phyloP scores from a whole-genome alignment of 2,888 invertebrate genomes.

The Acleris emargana region DNA sequence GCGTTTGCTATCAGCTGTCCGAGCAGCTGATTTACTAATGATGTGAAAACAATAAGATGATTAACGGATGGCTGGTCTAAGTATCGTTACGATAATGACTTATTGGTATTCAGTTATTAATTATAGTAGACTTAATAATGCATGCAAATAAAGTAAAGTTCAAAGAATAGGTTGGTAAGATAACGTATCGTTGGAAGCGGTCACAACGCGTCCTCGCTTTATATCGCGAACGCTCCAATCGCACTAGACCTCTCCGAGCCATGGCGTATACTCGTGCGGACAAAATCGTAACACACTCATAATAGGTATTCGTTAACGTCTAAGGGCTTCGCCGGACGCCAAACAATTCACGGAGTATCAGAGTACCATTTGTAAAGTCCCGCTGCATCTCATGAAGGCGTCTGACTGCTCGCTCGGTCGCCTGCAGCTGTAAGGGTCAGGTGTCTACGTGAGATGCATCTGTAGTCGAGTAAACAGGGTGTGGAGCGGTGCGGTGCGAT shows the following conservation, averaged over 20 bases:
- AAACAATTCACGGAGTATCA: slow-evolving; percentile 19
- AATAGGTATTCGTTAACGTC: slow-evolving; percentile 56
- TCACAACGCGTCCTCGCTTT: slow-evolving; percentile 67
- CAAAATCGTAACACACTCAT: slow-evolving; percentile 48
- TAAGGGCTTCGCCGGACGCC: slow-evolving; percentile 37
- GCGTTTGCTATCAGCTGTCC: slow-evolving; percentile 17
- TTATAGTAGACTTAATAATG: slow-evolving; percentile 29
- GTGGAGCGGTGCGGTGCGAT: slow-evolving; percentile 78
- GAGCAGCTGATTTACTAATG: slow-evolving; percentile 26
- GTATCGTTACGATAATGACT: slow-evolving; percentile 18
- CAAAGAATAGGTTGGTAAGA: slow-evolving; percentile 65
- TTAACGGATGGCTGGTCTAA: slow-evolving; percentile 37
- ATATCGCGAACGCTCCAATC: slow-evolving; percentile 78
- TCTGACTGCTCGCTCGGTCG: slow-evolving; percentile 23
- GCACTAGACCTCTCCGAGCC: slow-evolving; percentile 80
- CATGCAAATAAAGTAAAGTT: slow-evolving; percentile 23
- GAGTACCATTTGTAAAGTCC: slow-evolving; percentile 35
- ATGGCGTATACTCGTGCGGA: slow-evolving; percentile 64
- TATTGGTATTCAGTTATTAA: slow-evolving; percentile 18
- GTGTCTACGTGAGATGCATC: slow-evolving; percentile 30
- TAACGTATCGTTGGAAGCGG: slow-evolving; percentile 63
- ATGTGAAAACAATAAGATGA: slow-evolving; percentile 34
- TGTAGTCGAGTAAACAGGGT: slow-evolving; percentile 58
- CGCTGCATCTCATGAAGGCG: slow-evolving; percentile 35
- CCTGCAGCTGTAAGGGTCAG: slow-evolving; percentile 9